Percentiles rank a stretch among this genome's conserved stretches.
Evolutionary conservation across 2,888 invertebrate genomes (phyloP).

Genomic region (Brenthis ino): DNA sequence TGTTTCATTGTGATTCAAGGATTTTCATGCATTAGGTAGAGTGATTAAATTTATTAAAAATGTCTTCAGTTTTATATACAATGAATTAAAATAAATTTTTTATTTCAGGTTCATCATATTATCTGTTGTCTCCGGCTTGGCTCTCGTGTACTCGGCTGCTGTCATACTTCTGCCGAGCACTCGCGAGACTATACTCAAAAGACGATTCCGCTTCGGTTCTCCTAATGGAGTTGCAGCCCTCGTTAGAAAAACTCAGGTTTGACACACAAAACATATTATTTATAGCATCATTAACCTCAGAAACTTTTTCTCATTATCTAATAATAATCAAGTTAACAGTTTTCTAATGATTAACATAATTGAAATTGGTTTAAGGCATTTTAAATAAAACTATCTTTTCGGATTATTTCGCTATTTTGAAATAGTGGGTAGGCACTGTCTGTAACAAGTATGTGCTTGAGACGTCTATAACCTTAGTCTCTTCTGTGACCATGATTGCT

Average conservation of each 20-base stretch:
- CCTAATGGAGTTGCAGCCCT: conserved; percentile 88
- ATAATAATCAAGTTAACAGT: too few species aligned
- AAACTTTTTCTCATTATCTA: background rate
- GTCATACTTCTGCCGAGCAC: conserved; percentile 90
- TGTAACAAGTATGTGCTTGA: too few species aligned
- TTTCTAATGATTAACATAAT: too few species aligned
- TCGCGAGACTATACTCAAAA: conserved; percentile 90
- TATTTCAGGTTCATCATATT: conserved; percentile 90
- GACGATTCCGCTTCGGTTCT: conserved; percentile 90
- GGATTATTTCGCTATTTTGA: too few species aligned
- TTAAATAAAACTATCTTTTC: too few species aligned
- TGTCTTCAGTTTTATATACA: background rate
- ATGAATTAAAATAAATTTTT: background rate
- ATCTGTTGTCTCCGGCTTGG: conserved; percentile 88
- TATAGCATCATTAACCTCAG: too few species aligned
- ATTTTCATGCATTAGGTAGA: background rate
- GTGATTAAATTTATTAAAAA: background rate
- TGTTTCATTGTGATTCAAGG: conserved; percentile 20
- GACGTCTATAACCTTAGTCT: too few species aligned
- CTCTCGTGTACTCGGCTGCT: conserved; percentile 91
- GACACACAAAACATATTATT: conserved; percentile 18
- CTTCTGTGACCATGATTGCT: too few species aligned
- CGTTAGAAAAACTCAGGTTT: conserved; percentile 90
- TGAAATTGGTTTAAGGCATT: too few species aligned
- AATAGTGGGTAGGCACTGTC: too few species aligned